A percentile compares a stretch with the other conserved stretches of the same genome.
phyloP scores from a whole-genome alignment of 2,888 invertebrate species.

The Troides aeacus region DNA sequence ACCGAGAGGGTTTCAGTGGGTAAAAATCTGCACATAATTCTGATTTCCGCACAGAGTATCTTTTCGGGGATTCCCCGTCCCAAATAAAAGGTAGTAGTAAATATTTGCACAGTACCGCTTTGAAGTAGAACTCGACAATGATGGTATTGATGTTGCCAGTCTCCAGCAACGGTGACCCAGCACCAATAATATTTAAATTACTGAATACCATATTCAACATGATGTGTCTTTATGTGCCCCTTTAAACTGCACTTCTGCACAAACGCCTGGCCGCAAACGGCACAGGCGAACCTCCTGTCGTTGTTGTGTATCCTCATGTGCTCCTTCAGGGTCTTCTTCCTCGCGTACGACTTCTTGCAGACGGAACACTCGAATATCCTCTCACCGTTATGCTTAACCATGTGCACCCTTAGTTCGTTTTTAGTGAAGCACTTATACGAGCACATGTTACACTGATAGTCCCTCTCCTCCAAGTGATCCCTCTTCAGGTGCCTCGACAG shows the following conservation, averaged over 20 bases:
- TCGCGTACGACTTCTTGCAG: conserved; percentile 65
- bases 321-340: conserved; percentile 61
- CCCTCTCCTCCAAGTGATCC: conserved; percentile 60
- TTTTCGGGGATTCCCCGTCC: too few species aligned
- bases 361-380: conserved; percentile 57
- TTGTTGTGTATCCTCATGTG: conserved; percentile 69
- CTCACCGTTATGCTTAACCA: conserved; percentile 61
- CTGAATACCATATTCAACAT: conserved; percentile 38
- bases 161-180: background rate
- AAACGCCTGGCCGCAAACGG: conserved; percentile 63
- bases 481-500: conserved; percentile 63
- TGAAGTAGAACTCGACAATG: too few species aligned
- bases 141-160: too few species aligned
- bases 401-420: conserved; percentile 57
- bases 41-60: too few species aligned
- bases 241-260: conserved; percentile 68
- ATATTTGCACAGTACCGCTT: too few species aligned
- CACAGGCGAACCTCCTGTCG: conserved; percentile 60
- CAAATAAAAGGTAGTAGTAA: too few species aligned
- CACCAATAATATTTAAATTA: conserved; percentile 1
- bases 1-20: too few species aligned
- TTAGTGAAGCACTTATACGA: conserved; percentile 60
- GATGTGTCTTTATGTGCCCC: conserved; percentile 66
- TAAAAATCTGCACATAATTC: too few species aligned
- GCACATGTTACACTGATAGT: conserved; percentile 52